These are phyloP conservation scores for Simalia tracyae DNA, from an alignment of 2,797 vertebrate genomes.

Conservation along the genomic window DNA sequence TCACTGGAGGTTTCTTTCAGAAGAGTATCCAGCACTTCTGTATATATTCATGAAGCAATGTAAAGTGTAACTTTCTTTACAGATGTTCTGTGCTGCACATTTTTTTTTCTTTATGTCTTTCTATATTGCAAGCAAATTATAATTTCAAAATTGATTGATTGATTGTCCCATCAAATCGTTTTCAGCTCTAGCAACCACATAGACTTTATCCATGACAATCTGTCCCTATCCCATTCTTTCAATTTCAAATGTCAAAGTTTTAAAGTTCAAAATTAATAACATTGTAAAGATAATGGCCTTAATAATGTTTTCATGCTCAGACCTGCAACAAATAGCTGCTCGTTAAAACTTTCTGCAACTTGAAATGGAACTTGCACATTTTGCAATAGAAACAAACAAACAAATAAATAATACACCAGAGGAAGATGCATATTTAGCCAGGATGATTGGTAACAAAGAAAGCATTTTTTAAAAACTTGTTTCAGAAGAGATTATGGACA, in stretches of 20 bases:
- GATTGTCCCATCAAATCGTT: neutral
- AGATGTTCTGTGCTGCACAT: slow-evolving; percentile 36
- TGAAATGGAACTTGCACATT: neutral
- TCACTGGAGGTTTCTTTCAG: slow-evolving; percentile 48
- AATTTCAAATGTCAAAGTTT: neutral
- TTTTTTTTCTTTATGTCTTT: slow-evolving; percentile 24
- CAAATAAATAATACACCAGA: fast-evolving
- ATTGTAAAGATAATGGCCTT: neutral
- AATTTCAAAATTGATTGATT: neutral
- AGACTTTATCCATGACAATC: neutral
- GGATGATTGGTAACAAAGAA: neutral
- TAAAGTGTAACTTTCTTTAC: slow-evolving; percentile 35
- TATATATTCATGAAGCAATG: slow-evolving; percentile 54
- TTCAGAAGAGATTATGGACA: neutral
- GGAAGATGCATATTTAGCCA: neutral
- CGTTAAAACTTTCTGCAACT: neutral
- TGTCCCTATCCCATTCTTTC: neutral
- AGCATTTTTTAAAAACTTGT: neutral
- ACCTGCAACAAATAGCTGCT: neutral
- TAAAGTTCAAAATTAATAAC: neutral
- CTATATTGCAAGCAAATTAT: slow-evolving; percentile 11
- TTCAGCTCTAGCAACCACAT: neutral
- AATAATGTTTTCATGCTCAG: neutral
- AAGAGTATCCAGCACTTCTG: slow-evolving; percentile 40
- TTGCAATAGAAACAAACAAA: slow-evolving; percentile 2